Evolutionary conservation across 1,140 invertebrate species (phyloP).

Genomic region (Zaprionus capensis): DNA sequence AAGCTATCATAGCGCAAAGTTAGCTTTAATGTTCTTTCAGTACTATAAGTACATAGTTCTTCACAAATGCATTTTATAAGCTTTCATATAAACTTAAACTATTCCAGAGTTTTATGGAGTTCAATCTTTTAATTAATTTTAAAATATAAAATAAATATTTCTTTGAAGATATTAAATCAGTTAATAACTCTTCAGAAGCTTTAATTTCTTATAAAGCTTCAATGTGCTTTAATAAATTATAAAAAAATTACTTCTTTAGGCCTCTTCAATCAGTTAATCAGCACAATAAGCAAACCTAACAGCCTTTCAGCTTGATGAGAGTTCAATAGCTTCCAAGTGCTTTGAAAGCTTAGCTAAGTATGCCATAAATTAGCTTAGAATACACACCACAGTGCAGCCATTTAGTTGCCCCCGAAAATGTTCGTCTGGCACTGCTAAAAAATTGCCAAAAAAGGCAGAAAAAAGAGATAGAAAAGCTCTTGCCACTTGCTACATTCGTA

Average conservation of each 20-base stretch:
- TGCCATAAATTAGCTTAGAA: not conserved
- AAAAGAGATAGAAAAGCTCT: conserved; percentile 32
- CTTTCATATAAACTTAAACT: too few species aligned
- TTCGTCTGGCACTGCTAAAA: conserved; percentile 15
- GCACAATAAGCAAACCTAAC: not conserved
- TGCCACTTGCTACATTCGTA: conserved; percentile 64
- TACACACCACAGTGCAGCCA: conserved; percentile 27
- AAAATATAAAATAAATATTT: too few species aligned
- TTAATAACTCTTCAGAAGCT: too few species aligned
- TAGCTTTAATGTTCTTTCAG: too few species aligned
- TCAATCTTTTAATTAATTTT: too few species aligned
- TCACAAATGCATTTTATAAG: too few species aligned
- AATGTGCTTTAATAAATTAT: not conserved
- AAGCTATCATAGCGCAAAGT: too few species aligned
- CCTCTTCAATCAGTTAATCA: not conserved
- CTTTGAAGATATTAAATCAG: too few species aligned
- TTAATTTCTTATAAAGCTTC: not conserved
- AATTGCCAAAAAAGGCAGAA: conserved; percentile 17
- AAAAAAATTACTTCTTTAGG: not conserved
- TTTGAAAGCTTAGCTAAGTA: not conserved
- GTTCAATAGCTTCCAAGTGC: not conserved
- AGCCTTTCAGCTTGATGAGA: not conserved
- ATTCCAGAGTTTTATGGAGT: too few species aligned
- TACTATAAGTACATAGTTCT: too few species aligned
- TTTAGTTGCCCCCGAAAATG: not conserved